phyloP scores from a whole-genome alignment of 2,113 vertebrate genomes.

The Mellivora capensis region DNA sequence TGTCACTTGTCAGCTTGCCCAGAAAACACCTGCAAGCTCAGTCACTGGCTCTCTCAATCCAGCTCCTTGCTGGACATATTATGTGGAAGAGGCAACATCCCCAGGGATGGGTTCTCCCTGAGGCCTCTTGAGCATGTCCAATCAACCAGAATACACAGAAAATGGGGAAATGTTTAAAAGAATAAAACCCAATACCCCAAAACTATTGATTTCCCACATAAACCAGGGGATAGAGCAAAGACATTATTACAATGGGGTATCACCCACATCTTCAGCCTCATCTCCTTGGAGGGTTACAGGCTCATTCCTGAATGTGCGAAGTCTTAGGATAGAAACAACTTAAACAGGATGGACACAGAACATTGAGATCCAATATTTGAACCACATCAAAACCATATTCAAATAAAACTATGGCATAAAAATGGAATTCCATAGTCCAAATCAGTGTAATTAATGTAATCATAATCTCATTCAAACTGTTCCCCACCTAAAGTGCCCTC shows the following conservation, averaged over 20 bases:
- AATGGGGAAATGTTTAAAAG: background rate
- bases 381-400: background rate
- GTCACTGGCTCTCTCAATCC: background rate
- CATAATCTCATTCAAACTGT: background rate
- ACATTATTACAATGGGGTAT: background rate
- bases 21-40: background rate
- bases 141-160: background rate
- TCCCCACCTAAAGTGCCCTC: background rate
- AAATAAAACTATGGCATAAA: constrained; percentile 15
- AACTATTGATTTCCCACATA: background rate
- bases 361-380: background rate
- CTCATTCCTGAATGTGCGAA: background rate
- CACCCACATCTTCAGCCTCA: background rate
- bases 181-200: background rate
- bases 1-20: background rate
- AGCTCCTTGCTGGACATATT: background rate
- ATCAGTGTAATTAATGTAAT: background rate
- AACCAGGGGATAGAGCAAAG: background rate
- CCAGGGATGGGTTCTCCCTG: background rate
- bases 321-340: background rate
- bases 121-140: background rate
- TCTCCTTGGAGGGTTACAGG: background rate
- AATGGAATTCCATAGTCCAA: background rate
- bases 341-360: background rate
- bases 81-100: background rate